Conservation (phyloP, 2,797 vertebrate genomes). For the Sphaeramia orbicularis region DNA sequence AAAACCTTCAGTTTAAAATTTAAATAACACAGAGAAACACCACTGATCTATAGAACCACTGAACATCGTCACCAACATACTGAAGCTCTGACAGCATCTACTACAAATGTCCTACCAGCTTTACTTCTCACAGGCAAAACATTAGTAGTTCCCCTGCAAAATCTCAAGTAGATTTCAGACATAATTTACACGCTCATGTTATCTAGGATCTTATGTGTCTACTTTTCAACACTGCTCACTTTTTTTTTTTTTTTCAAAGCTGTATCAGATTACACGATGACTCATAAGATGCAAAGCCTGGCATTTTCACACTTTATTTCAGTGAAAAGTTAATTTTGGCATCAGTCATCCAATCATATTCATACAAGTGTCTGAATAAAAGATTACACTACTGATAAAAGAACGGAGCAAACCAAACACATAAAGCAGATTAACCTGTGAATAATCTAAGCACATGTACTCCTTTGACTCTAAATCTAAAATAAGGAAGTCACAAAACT, state of each 20-base stretch:
- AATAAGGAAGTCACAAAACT: not conserved
- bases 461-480: not conserved
- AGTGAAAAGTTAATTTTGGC: not conserved
- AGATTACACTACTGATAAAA: not conserved
- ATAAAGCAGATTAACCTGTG: not conserved
- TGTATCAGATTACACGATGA: not conserved
- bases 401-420: not conserved
- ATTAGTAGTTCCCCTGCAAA: not conserved
- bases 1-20: constrained; percentile 22
- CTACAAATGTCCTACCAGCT: constrained; percentile 10
- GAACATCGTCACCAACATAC: constrained; percentile 25
- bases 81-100: constrained; percentile 18
- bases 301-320: constrained; percentile 7
- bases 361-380: not conserved
- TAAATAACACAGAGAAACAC: constrained; percentile 23
- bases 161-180: not conserved
- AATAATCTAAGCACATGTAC: not conserved
- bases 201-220: not conserved
- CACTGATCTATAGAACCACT: constrained; percentile 19
- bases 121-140: constrained; percentile 11
- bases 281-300: not conserved
- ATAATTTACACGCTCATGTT: not conserved
- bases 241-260: not conserved
- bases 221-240: not conserved
- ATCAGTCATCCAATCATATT: not conserved